Evolutionary conservation across 1,140 invertebrate species (phyloP).

Genomic region (Drosophila subpulchrella): DNA sequence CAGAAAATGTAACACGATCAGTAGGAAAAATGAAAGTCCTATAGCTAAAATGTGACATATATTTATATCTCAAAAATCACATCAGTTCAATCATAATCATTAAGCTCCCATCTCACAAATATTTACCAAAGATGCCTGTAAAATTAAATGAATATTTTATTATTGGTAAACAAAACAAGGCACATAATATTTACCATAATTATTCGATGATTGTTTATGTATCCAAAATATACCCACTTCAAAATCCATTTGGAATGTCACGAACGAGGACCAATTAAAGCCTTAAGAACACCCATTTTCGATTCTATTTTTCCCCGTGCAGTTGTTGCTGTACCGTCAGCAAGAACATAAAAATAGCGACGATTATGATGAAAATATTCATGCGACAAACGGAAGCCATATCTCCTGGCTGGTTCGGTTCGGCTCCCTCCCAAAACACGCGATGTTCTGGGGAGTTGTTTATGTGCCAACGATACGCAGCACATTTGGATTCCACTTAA

Average conservation of each 20-base stretch:
- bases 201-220: background rate
- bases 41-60: too few relatives aligned
- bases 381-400: conserved; percentile 74
- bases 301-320: conserved; percentile 5
- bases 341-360: conserved; percentile 74
- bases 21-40: too few relatives aligned
- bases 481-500: conserved; percentile 76
- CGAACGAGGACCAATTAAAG: background rate
- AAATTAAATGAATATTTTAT: too few relatives aligned
- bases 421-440: conserved; percentile 16
- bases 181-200: too few relatives aligned
- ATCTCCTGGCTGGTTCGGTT: conserved; percentile 42
- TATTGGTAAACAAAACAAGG: too few relatives aligned
- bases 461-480: conserved; percentile 75
- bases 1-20: background rate
- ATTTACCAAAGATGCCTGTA: too few relatives aligned
- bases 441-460: conserved; percentile 52
- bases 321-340: conserved; percentile 34
- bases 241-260: background rate
- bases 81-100: too few relatives aligned
- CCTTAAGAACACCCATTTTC: background rate
- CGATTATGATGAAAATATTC: conserved; percentile 82
- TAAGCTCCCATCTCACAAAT: too few relatives aligned
- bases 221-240: background rate
- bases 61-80: too few relatives aligned